These are phyloP conservation scores for Cosmorhoe ocellata DNA, from an alignment of 2,888 invertebrate genomes.

Conservation along the genomic window DNA sequence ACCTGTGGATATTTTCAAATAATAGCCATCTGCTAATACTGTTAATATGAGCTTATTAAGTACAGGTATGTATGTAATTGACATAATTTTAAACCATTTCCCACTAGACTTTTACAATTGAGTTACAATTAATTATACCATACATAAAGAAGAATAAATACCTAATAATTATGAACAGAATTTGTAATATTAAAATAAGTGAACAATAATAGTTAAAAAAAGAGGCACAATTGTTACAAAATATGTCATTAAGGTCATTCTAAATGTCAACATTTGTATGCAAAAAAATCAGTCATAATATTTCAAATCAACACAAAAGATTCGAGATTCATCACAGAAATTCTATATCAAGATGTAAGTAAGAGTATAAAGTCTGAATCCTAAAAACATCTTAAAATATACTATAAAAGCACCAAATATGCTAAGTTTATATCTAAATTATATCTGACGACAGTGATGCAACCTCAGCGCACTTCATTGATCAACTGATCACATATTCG, in stretches of 20 bases:
- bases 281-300: conserved; percentile 11
- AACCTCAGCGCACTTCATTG: conserved; percentile 65
- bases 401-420: conserved; percentile 34
- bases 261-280: background rate
- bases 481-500: conserved; percentile 97
- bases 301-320: conserved; percentile 12
- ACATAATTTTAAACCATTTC: conserved; percentile 7
- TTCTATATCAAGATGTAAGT: conserved; percentile 18
- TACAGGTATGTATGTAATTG: conserved; percentile 6
- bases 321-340: conserved; percentile 35
- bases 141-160: background rate
- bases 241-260: background rate
- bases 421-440: conserved; percentile 20
- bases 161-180: background rate
- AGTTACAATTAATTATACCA: background rate
- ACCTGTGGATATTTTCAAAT: conserved; percentile 13
- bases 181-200: background rate
- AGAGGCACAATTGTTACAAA: background rate
- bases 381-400: conserved; percentile 26
- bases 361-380: conserved; percentile 15
- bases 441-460: background rate
- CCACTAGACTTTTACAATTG: background rate
- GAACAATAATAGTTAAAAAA: background rate
- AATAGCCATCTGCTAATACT: conserved; percentile 24
- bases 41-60: conserved; percentile 7